A percentile compares a stretch with the other conserved stretches of the same genome.
Conservation (phyloP, 2,888 invertebrate species). For the Tuberolachnus salignus region DNA sequence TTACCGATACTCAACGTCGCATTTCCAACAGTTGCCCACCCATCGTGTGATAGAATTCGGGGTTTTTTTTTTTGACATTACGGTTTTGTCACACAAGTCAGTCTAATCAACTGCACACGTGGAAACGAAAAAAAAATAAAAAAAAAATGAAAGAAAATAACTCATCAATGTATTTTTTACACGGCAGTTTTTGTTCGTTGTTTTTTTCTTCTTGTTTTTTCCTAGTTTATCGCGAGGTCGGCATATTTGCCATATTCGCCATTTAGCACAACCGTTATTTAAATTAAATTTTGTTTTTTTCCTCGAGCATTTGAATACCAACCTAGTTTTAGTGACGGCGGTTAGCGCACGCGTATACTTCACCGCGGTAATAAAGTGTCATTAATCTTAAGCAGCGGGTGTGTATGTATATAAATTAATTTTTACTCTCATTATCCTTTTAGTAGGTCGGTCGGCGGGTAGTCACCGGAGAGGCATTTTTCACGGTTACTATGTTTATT, state of each 20-base stretch:
- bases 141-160: no score
- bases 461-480: neutral
- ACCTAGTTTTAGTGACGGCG: no score
- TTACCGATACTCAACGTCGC: no score
- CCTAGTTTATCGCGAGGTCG: neutral
- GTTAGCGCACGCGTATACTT: neutral
- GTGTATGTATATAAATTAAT: constrained; percentile 16
- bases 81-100: no score
- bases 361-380: neutral
- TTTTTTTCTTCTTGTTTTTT: constrained; percentile 6
- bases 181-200: neutral
- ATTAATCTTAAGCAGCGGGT: neutral
- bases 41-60: no score
- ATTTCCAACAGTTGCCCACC: no score
- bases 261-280: neutral
- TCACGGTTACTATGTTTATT: neutral
- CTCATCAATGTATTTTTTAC: neutral
- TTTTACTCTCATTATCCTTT: constrained; percentile 7
- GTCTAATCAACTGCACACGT: no score
- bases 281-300: constrained; percentile 2
- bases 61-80: no score
- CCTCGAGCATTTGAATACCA: neutral
- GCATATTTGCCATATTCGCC: neutral
- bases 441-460: neutral
- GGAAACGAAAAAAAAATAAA: no score